Conservation (phyloP, 2,113 vertebrate species). For the Ahaetulla prasina region DNA sequence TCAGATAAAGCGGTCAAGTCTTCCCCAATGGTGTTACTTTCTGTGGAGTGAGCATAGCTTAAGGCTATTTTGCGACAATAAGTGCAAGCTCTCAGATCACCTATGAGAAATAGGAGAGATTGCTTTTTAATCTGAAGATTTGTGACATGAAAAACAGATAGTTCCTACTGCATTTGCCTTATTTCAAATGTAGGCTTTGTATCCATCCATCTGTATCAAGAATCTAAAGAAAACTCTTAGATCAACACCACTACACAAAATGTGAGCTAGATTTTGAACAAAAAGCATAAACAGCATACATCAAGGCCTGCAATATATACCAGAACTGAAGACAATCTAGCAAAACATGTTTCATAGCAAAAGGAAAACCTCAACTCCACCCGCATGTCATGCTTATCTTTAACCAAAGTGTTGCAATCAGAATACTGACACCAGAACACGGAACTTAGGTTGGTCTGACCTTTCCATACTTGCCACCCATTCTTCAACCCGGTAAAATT, state of each 20-base stretch:
- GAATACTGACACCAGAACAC: not conserved
- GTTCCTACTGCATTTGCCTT: not conserved
- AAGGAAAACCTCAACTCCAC: not conserved
- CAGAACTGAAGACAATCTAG: not conserved
- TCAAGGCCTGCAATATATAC: not conserved
- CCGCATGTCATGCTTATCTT: not conserved
- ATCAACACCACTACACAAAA: not conserved
- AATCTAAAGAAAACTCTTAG: not conserved
- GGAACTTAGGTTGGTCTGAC: not conserved
- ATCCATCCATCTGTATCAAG: not conserved
- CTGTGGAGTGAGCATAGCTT: slow-evolving; percentile 92
- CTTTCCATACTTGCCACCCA: not conserved
- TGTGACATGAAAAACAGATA: not conserved
- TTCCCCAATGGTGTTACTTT: slow-evolving; percentile 90
- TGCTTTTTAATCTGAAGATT: not conserved
- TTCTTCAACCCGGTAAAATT: not conserved
- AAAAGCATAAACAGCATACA: not conserved
- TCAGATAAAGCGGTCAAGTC: slow-evolving; percentile 89
- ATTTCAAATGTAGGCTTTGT: not conserved
- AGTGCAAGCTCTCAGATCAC: slow-evolving; percentile 93
- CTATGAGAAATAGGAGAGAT: slow-evolving; percentile 59
- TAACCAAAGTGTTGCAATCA: not conserved
- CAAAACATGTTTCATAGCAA: not conserved
- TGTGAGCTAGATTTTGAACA: not conserved
- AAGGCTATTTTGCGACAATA: slow-evolving; percentile 96